Percentiles rank a stretch among this genome's conserved stretches.
phyloP scores from a whole-genome alignment of 2,888 invertebrate genomes.

The Aphodius sticticus region DNA sequence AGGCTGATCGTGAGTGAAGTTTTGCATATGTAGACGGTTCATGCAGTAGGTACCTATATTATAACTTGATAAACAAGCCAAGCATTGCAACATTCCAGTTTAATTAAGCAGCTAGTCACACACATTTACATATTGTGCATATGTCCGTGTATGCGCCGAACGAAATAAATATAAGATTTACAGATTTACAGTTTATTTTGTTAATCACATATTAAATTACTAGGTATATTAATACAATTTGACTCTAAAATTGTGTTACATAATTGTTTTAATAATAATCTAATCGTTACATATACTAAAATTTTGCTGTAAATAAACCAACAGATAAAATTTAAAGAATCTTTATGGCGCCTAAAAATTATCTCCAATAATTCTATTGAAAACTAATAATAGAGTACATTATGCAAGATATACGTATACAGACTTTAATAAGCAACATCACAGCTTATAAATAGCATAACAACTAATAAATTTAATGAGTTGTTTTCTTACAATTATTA shows the following conservation, averaged over 20 bases:
- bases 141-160: no score
- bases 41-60: background rate
- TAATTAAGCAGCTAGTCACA: background rate
- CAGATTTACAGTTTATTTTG: background rate
- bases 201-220: background rate
- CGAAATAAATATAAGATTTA: no score
- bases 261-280: background rate
- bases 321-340: background rate
- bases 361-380: background rate
- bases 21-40: no score
- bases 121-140: no score
- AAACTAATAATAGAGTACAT: background rate
- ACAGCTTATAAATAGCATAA: background rate
- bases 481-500: background rate
- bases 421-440: background rate
- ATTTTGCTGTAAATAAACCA: background rate
- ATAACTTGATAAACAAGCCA: background rate
- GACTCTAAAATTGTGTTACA: background rate
- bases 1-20: no score
- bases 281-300: background rate
- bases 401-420: background rate
- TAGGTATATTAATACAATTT: background rate
- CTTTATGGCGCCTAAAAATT: background rate
- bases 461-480: background rate
- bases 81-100: background rate